Evolutionary conservation across 2,113 vertebrate species (phyloP), one percentile per base, ranked within the genome.

Genomic region (Protomyctophum bolini): DNA sequence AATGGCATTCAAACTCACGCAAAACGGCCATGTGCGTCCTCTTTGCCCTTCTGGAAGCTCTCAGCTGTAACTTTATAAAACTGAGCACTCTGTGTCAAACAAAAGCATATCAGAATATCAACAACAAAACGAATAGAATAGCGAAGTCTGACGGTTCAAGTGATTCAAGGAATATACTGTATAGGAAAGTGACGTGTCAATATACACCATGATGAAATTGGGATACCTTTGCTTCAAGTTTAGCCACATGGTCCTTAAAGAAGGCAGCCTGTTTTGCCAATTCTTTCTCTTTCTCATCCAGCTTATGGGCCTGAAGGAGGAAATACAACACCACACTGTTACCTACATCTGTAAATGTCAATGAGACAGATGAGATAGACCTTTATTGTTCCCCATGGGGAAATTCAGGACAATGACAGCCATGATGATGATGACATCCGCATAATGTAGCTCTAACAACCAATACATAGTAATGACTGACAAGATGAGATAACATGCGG

Each of bases 21-120:
- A 92, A 97, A 98, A 12, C 93, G 95, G 7, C 91, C 80, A 68
- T 93, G 92, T 48, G 96, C 94, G 52, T 96, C 95, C 50, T 94
- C 92, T 8, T 94, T 94, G 77, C 96, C 95, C 86, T 95, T 95
- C 73, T 94, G 92, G 90, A 95, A 97, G 29, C 94, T 93, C 77
- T 98, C 95, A 0, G 94, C 92, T 59, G 94, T 96, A 33, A 94
- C 93, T 91, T 94, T 97, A 91, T 96, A 95, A 91, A 97, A 96
- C 70, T 95, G 91, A 6, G 93, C 83, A 68, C 94, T 95, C 97
- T 97, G 88, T 48, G 73, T 77, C 69, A 63, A 2, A 59, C 33
- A 46, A 63, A 29, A 41, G 63, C 12, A 58, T 14, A 49, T 41
- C 52, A 10, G 69, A 54, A 80, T 60, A 78, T 50, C 11, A 61